These are phyloP conservation scores for Andricus grossulariae DNA, from an alignment of 1,140 invertebrate genomes.

Conservation along the genomic window DNA sequence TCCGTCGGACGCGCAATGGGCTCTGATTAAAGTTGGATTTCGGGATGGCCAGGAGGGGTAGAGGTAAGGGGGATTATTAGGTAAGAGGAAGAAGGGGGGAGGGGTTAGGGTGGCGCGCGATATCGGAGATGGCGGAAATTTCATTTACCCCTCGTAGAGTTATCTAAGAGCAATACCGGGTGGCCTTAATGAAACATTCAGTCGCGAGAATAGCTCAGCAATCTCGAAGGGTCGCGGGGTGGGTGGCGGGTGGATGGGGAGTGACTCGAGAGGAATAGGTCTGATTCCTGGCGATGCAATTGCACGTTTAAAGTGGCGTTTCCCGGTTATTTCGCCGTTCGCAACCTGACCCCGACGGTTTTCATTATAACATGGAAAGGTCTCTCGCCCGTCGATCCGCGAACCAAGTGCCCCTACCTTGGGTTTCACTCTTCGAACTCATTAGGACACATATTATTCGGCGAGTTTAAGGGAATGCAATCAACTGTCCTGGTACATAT, in stretches of 20 bases:
- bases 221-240: conserved; percentile 73
- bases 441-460: conserved; percentile 64
- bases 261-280: conserved; percentile 68
- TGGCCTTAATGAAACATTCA: conserved; percentile 77
- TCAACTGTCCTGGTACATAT: too few species aligned
- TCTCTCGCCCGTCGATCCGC: conserved; percentile 37
- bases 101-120: conserved; percentile 63
- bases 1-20: conserved; percentile 68
- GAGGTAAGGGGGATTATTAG: conserved; percentile 47
- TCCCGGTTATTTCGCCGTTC: conserved; percentile 73
- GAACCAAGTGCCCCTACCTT: conserved; percentile 55
- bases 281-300: conserved; percentile 76
- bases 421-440: conserved; percentile 62
- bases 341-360: conserved; percentile 63
- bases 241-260: conserved; percentile 51
- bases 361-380: conserved; percentile 55
- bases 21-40: conserved; percentile 71
- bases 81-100: conserved; percentile 55
- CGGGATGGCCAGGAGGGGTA: conserved; percentile 39
- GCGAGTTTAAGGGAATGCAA: conserved; percentile 58
- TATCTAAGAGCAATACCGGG: conserved; percentile 77
- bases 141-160: conserved; percentile 77
- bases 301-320: conserved; percentile 76
- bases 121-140: conserved; percentile 77
- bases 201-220: conserved; percentile 76